phyloP scores from a whole-genome alignment of 1,140 invertebrate species.

The Plutomurus gul region DNA sequence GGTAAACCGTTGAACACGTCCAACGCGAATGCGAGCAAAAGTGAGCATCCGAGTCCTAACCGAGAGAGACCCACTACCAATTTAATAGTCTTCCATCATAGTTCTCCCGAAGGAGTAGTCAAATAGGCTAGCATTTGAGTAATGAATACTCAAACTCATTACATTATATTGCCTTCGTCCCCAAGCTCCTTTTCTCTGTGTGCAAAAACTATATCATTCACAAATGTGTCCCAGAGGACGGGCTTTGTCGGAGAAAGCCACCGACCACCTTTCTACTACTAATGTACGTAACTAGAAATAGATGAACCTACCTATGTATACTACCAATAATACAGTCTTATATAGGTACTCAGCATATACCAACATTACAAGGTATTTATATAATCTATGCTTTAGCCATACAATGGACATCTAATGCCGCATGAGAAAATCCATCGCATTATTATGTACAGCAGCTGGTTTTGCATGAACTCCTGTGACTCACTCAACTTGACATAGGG shows the following conservation, averaged over 20 bases:
- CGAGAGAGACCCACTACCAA: too few relatives aligned
- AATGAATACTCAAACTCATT: conserved; percentile 17
- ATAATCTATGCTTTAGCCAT: background rate
- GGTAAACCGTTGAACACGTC: background rate
- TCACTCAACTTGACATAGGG: conserved; percentile 9
- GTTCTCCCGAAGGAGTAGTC: background rate
- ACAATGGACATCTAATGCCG: background rate
- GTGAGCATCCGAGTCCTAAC: too few relatives aligned
- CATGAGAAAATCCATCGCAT: conserved; percentile 4
- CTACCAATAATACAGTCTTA: background rate
- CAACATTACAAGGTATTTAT: too few relatives aligned
- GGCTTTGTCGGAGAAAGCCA: background rate
- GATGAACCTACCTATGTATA: background rate
- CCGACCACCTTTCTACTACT: background rate
- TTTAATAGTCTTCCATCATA: conserved; percentile 3
- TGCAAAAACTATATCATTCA: background rate
- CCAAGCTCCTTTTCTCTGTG: background rate
- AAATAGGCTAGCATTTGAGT: conserved; percentile 19
- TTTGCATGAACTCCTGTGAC: conserved; percentile 12
- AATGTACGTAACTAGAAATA: background rate
- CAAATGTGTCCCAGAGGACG: conserved; percentile 15
- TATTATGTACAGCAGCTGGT: conserved; percentile 4
- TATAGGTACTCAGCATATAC: too few relatives aligned
- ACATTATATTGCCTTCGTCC: background rate
- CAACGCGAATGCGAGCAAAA: too few relatives aligned